Base-by-base conservation (phyloP, 2,888 invertebrate species). In the Griposia aprilina region DNA sequence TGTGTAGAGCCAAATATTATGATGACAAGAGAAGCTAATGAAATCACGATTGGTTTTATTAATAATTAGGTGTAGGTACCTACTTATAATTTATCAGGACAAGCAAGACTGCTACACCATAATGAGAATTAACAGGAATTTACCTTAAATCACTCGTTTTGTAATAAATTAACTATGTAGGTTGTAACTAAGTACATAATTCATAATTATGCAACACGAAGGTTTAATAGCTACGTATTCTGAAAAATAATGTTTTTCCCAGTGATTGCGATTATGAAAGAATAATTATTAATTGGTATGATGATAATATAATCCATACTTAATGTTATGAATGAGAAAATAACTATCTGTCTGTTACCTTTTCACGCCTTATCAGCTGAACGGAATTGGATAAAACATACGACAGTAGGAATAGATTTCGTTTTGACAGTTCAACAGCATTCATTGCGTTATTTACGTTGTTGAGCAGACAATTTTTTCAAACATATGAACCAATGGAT, bases 191-290 rank as follows among this genome's bases (percentile, higher is more conserved):
- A 55, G 55, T 74, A 41, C 41, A 7, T 41, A 13, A 74, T 76
- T 74, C 17, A n/a, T 75, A 55, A 75, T 75, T 52, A 74, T 50
- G 75, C 55, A 75, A 65, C 76, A 57, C 50, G 41, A 74, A 50
- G 57, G n/a, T 59, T 23, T 20, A 52, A 59, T 59, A 67, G 26
- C 50, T 55, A 26, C 41, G 79, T 67, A 68, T 62, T 62, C 60
- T 52, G 52, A 52, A 63, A 69, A 36, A 36, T 36, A 80, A 26
- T 45, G n/a, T 41, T 59, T 65, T 78, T 57, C 36, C 6, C 36
- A 55, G 50, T 79, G 26, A 50, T 65, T 57, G 17, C 23, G 36
- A 41, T 65, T 48, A 0, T 26, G 23, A 79, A 30, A 62, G 41
- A 20, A 65, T 30, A 80, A 36, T 63, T 8, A 26, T 30, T 78